Percentiles rank a stretch among this genome's conserved stretches.
These are phyloP conservation scores for Hirudinaria manillensis DNA, from an alignment of 2,888 invertebrate genomes.

Conservation along the genomic window DNA sequence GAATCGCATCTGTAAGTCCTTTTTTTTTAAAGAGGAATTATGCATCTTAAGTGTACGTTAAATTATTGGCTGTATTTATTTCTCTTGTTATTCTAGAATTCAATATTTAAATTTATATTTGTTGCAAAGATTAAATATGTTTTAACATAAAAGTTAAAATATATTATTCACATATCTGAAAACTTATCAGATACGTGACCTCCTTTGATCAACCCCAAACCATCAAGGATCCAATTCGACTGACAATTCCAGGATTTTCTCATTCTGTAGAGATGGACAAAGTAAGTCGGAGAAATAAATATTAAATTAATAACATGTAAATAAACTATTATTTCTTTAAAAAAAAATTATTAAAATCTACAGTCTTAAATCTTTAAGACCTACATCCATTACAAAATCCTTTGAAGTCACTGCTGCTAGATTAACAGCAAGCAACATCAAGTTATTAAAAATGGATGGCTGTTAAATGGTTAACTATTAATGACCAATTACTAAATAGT, in stretches of 20 bases:
- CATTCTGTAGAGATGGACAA: slow-evolving; percentile 75
- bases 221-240: slow-evolving; percentile 52
- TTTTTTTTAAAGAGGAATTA: neutral
- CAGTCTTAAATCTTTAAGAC: too few species aligned
- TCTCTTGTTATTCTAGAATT: neutral
- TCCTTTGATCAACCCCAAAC: neutral
- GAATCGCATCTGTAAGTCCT: slow-evolving; percentile 82
- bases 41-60: too few species aligned
- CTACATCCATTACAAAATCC: neutral
- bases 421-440: too few species aligned
- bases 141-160: too few species aligned
- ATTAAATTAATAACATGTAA: too few species aligned
- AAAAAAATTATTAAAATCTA: too few species aligned
- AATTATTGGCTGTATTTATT: neutral
- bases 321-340: too few species aligned
- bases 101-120: neutral
- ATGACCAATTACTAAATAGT: too few species aligned
- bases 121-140: too few species aligned
- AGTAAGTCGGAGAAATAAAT: slow-evolving; percentile 33
- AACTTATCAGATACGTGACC: neutral
- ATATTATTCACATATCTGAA: neutral
- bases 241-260: slow-evolving; percentile 78
- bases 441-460: too few species aligned
- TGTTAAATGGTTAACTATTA: too few species aligned
- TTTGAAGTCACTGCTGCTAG: neutral